phyloP scores from a whole-genome alignment of 2,888 invertebrate species.

The Slavum lentiscoides region DNA sequence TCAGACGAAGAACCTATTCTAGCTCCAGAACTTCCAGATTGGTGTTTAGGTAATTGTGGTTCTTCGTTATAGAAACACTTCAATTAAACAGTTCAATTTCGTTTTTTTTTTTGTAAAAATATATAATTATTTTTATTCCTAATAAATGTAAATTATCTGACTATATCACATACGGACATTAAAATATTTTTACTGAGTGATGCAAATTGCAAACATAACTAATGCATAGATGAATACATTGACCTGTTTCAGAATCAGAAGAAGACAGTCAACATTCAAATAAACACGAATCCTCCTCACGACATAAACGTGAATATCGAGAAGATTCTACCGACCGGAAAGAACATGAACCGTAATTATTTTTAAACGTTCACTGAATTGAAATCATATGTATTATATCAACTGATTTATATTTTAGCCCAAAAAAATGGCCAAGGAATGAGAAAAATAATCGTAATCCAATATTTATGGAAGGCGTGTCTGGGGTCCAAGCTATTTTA shows the following conservation, averaged over 20 bases:
- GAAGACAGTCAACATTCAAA: constrained; percentile 29
- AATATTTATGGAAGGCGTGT: constrained; percentile 84
- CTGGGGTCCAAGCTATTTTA: constrained; percentile 74
- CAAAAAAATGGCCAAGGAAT: constrained; percentile 26
- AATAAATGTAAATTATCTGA: no score
- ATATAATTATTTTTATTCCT: no score
- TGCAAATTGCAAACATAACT: no score
- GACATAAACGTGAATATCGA: constrained; percentile 24
- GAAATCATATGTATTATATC: constrained; percentile 59
- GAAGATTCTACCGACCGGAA: constrained; percentile 35
- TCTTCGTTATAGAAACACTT: background rate
- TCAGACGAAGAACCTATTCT: constrained; percentile 47
- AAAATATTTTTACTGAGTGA: no score
- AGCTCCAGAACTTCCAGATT: constrained; percentile 80
- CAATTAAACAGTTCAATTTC: background rate
- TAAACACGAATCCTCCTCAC: constrained; percentile 28
- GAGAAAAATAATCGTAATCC: constrained; percentile 64
- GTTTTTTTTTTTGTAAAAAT: background rate
- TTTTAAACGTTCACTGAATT: background rate
- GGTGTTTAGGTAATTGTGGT: constrained; percentile 71
- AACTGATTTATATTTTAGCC: constrained; percentile 70
- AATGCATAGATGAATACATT: no score
- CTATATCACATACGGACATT: no score
- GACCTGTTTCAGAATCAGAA: constrained; percentile 28
- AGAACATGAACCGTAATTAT: constrained; percentile 39